These are phyloP conservation scores for Rutilus rutilus DNA, from an alignment of 2,113 vertebrate species.

Conservation along the genomic window DNA sequence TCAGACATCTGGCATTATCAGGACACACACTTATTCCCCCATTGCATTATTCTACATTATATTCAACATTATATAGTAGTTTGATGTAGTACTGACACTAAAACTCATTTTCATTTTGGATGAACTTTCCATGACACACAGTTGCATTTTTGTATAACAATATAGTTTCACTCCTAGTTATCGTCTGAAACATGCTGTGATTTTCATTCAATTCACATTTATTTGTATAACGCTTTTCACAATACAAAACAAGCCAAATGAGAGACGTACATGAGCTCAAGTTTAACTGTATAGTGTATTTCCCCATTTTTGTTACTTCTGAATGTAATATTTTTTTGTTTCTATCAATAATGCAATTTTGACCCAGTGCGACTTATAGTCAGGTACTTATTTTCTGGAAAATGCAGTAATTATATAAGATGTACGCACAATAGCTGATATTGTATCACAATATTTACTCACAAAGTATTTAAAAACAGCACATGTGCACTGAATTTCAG, in stretches of 20 bases:
- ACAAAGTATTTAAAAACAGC: neutral
- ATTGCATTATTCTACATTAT: too few relatives aligned
- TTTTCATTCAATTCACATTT: neutral
- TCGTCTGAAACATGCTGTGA: neutral
- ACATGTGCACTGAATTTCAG: neutral
- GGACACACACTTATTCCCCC: too few relatives aligned
- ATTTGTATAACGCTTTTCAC: too few relatives aligned
- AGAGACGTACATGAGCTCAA: too few relatives aligned
- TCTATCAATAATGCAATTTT: neutral
- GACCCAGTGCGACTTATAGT: neutral
- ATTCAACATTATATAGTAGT: too few relatives aligned
- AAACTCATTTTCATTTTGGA: too few relatives aligned
- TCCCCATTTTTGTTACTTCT: neutral
- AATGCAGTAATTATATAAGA: neutral
- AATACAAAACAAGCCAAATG: too few relatives aligned
- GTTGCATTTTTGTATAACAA: neutral
- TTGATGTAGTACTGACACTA: too few relatives aligned
- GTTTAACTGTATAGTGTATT: too few relatives aligned
- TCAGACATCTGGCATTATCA: too few relatives aligned
- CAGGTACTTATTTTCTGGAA: too few relatives aligned
- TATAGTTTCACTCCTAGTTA: neutral
- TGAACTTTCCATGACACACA: too few relatives aligned
- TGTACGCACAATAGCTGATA: neutral
- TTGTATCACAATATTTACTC: neutral
- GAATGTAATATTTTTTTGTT: neutral